Percentiles rank a stretch among this genome's conserved stretches.
Evolutionary conservation across 2,113 vertebrate species (phyloP).

Genomic region (Tinamus guttatus): DNA sequence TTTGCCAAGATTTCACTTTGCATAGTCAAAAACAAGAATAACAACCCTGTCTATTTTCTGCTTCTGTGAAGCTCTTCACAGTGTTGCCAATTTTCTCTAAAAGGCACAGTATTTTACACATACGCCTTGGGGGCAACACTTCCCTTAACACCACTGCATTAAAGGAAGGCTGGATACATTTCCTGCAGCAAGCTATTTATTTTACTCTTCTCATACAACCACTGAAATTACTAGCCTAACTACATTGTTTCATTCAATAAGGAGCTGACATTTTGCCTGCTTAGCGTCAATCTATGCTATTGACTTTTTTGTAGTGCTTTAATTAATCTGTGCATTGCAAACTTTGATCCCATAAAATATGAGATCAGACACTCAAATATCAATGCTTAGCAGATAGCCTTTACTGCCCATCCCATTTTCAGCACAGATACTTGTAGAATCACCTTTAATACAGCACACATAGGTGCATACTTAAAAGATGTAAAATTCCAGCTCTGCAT

Average conservation of each 20-base stretch:
- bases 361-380: not conserved
- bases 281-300: not conserved
- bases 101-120: not conserved
- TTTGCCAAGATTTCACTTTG: conserved; percentile 18
- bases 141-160: not conserved
- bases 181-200: not conserved
- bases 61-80: conserved; percentile 24
- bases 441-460: not conserved
- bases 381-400: not conserved
- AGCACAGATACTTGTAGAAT: not conserved
- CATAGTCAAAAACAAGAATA: conserved; percentile 10
- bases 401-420: not conserved
- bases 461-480: not conserved
- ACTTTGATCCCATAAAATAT: not conserved
- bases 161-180: not conserved
- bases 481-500: not conserved
- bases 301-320: conserved; percentile 1
- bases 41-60: not conserved
- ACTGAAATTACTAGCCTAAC: not conserved
- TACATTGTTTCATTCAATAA: not conserved
- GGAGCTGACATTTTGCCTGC: not conserved
- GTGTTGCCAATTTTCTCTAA: not conserved
- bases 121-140: not conserved
- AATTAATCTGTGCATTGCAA: conserved; percentile 7
- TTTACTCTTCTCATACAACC: not conserved